These are phyloP conservation scores for Suncus etruscus DNA, from an alignment of 2,113 vertebrate genomes.

Conservation along the genomic window DNA sequence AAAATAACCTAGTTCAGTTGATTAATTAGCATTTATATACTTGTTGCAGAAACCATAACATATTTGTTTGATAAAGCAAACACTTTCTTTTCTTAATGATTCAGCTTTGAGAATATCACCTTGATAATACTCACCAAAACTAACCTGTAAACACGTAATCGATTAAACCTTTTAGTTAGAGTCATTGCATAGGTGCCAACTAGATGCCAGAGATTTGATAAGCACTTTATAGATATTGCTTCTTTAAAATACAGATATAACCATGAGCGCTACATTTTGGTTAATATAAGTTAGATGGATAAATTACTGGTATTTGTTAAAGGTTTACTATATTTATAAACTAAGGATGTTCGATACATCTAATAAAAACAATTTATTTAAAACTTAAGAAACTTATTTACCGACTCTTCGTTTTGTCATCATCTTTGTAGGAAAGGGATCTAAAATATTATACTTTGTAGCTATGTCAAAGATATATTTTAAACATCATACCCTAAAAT, in stretches of 20 bases:
- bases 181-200: background rate
- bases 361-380: background rate
- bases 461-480: too few relatives aligned
- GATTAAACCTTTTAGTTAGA: constrained; percentile 17
- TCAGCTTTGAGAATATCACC: constrained; percentile 44
- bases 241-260: background rate
- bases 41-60: background rate
- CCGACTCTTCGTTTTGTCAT: background rate
- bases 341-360: background rate
- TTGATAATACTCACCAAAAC: background rate
- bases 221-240: background rate
- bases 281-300: background rate
- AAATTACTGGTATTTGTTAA: background rate
- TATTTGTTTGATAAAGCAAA: constrained; percentile 41
- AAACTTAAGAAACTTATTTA: background rate
- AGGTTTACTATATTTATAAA: background rate
- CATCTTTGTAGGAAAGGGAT: background rate
- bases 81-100: background rate
- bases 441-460: background rate
- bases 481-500: too few relatives aligned
- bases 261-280: background rate
- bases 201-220: background rate
- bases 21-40: background rate
- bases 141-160: background rate
- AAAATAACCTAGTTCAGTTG: background rate